Evolutionary conservation across 2,888 invertebrate species (phyloP).

Genomic region (Cyrtodaria siliqua): DNA sequence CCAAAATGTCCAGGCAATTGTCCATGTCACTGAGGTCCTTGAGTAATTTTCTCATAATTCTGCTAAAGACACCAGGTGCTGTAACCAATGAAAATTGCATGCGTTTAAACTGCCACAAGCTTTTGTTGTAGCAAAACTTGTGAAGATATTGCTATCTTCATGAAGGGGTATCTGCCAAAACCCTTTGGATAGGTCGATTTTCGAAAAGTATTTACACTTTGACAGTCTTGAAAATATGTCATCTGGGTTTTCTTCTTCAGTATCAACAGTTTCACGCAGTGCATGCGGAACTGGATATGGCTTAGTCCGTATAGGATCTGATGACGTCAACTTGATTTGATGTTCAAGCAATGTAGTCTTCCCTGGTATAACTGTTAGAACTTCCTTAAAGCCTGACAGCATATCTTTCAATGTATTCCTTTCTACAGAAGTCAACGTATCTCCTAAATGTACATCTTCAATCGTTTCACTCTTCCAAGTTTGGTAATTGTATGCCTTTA

Average conservation of each 20-base stretch:
- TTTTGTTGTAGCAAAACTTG: no score
- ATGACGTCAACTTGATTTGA: constrained; percentile 30
- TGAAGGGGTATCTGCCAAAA: constrained; percentile 63
- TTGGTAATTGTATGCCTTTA: not conserved
- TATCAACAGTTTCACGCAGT: constrained; percentile 40
- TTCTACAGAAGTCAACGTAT: not conserved
- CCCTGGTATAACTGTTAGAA: constrained; percentile 32
- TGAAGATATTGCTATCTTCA: not conserved
- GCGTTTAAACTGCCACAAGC: not conserved
- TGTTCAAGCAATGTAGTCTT: constrained; percentile 32
- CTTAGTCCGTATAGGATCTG: constrained; percentile 36
- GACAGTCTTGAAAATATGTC: constrained; percentile 59
- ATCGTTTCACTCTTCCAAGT: not conserved
- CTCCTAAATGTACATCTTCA: not conserved
- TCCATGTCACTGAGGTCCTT: not conserved
- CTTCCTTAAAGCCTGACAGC: constrained; percentile 6
- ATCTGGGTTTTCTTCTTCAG: constrained; percentile 52
- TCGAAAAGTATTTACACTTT: constrained; percentile 49
- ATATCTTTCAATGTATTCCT: not conserved
- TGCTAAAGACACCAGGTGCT: not conserved
- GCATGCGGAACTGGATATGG: constrained; percentile 53
- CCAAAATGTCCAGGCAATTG: constrained; percentile 6
- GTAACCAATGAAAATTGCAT: constrained; percentile 11
- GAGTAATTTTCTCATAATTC: constrained; percentile 14
- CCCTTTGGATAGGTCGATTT: constrained; percentile 60